Evolutionary conservation across 1,140 invertebrate species (phyloP).

Genomic region (Drosophila parvula): DNA sequence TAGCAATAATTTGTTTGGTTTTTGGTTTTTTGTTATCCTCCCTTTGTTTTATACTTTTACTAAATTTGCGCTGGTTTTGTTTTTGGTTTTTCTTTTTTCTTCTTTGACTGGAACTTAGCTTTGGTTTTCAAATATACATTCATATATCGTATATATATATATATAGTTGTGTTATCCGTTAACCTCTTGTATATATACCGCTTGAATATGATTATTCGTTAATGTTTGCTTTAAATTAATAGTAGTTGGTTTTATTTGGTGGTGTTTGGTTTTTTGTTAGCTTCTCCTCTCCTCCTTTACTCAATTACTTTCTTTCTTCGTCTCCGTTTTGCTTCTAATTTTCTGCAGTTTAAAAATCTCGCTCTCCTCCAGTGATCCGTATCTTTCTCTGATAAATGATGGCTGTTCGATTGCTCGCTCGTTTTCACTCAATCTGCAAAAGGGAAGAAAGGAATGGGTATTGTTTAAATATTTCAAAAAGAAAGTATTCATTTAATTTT

Average conservation of each 20-base stretch:
- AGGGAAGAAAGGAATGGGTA: not conserved
- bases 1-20: constrained; percentile 70
- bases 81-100: constrained; percentile 33
- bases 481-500: too few relatives aligned
- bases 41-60: constrained; percentile 64
- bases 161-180: constrained; percentile 47
- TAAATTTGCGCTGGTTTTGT: constrained; percentile 66
- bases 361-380: constrained; percentile 44
- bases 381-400: constrained; percentile 63
- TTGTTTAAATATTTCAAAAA: not conserved
- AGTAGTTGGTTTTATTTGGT: constrained; percentile 84
- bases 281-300: constrained; percentile 2
- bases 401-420: constrained; percentile 82
- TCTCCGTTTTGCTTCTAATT: not conserved
- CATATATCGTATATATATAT: constrained; percentile 56
- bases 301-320: not conserved
- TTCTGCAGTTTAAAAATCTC: constrained; percentile 35
- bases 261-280: constrained; percentile 80
- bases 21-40: constrained; percentile 10
- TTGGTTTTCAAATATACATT: constrained; percentile 62
- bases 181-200: constrained; percentile 70
- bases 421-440: constrained; percentile 77
- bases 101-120: constrained; percentile 71
- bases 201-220: constrained; percentile 83
- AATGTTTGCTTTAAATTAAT: constrained; percentile 70